Conservation (phyloP, 2,113 vertebrate genomes). For the Percopsis transmontana region DNA sequence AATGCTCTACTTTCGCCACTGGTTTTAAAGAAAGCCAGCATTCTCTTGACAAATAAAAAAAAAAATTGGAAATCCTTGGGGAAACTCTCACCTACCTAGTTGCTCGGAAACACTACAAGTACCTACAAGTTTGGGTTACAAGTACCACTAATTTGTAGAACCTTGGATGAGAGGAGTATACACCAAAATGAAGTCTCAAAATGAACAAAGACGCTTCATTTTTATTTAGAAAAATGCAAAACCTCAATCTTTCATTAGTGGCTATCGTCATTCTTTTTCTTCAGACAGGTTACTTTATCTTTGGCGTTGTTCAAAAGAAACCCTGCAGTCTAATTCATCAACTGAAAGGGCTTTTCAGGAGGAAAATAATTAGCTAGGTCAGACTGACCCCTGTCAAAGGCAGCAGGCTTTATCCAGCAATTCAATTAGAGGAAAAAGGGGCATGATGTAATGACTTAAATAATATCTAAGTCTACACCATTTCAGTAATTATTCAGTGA, state of each 20-base stretch:
- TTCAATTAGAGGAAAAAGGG: background rate
- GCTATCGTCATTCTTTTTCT: slow-evolving; percentile 24
- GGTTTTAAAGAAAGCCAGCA: slow-evolving; percentile 45
- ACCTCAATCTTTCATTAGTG: slow-evolving; percentile 22
- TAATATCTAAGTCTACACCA: background rate
- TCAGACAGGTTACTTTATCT: slow-evolving; percentile 51
- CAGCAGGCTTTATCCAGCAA: slow-evolving; percentile 50
- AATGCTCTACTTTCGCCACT: slow-evolving; percentile 17
- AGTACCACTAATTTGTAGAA: slow-evolving; percentile 50
- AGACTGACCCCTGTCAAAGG: slow-evolving; percentile 69
- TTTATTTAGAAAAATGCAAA: slow-evolving; percentile 22
- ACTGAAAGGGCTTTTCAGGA: slow-evolving; percentile 60
- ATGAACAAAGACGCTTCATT: slow-evolving; percentile 19
- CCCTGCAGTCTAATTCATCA: slow-evolving; percentile 53
- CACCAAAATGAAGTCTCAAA: slow-evolving; percentile 28
- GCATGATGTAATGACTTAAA: background rate
- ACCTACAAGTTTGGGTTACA: slow-evolving; percentile 45
- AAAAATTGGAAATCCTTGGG: slow-evolving; percentile 54
- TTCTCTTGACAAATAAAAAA: slow-evolving; percentile 42
- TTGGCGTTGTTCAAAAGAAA: slow-evolving; percentile 50
- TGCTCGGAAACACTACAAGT: slow-evolving; percentile 70
- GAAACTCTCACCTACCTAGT: slow-evolving; percentile 61
- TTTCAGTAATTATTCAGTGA: background rate
- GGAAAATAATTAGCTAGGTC: slow-evolving; percentile 71
- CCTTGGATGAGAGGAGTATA: slow-evolving; percentile 13